Base-by-base conservation (phyloP, 2,888 invertebrate genomes). In the Pogonocherus hispidulus region DNA sequence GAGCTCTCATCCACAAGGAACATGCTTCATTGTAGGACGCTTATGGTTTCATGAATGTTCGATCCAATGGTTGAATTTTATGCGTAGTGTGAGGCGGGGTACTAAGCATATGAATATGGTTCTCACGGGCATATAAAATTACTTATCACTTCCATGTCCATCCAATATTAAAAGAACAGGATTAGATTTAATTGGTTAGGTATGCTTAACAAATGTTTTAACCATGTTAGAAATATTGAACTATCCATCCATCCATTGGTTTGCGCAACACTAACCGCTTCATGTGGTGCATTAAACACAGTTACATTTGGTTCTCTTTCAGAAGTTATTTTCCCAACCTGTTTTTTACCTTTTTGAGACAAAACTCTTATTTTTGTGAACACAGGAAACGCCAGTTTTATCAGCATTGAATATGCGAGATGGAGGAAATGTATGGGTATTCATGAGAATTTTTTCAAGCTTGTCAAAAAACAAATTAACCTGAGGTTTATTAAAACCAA, bases 21-120 rank as follows among this genome's bases (percentile, higher is more conserved):
- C 23, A 20, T 9, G 32, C 2, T 52, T 52, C 22, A 23, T 52
- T 20, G n/a, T 52, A 23, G 3, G 52, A 22, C 2, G 14, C 4
- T 52, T 2, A 52, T 5, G 27, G 27, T 23, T 52, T 52, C 52
- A 52, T 37, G 14, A 52, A 52, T 23, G 52, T 52, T 3, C 27
- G 1, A 16, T 52, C 52, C 22, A 52, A 23, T 1, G 27, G 14
- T 14, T 52, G 52, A 52, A 27, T 23, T 52, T 52, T 41, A 22
- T 52, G 52, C 9, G 52, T 52, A 14, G 27, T 52, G 27, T 56
- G 32, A 8, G 56, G 19, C 16, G 54, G 54, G 1, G 52, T 23
- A 27, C 52, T 3, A 18, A 52, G 22, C 52, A 52, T 23, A n/a
- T 52, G 27, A 23, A 52, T 52, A 23, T 52, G 27, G 20, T 23